Evolutionary conservation across 2,797 vertebrate genomes (phyloP).

Genomic region (Neopelma chrysocephalum): DNA sequence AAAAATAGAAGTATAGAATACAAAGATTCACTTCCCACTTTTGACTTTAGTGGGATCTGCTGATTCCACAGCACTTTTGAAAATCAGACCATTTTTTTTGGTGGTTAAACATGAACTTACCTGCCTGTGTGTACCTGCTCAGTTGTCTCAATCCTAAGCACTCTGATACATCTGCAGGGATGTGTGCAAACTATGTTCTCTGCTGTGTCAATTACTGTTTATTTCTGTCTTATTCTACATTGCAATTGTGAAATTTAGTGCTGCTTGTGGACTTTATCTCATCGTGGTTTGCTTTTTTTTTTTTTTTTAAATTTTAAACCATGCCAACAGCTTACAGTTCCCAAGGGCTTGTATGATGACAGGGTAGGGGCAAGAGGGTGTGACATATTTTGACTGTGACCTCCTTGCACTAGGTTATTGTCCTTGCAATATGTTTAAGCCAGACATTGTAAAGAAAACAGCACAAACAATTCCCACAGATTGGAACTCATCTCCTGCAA

Average conservation of each 20-base stretch:
- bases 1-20: not conserved
- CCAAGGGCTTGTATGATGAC: not conserved
- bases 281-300: not conserved
- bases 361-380: not conserved
- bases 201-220: not conserved
- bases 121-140: accelerated
- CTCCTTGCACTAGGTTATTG: not conserved
- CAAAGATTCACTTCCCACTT: not conserved
- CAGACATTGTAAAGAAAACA: not conserved
- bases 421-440: not conserved
- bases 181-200: not conserved
- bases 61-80: not conserved
- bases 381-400: not conserved
- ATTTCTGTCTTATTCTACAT: not conserved
- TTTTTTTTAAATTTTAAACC: not conserved
- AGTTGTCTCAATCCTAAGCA: not conserved
- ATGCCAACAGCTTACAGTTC: not conserved
- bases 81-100: not conserved
- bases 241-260: not conserved
- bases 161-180: not conserved
- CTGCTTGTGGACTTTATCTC: not conserved
- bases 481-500: not conserved
- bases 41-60: not conserved
- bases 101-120: not conserved
- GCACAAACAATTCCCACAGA: not conserved